Conservation (phyloP, 1,140 invertebrate genomes). For the Drosophila virilis region DNA sequence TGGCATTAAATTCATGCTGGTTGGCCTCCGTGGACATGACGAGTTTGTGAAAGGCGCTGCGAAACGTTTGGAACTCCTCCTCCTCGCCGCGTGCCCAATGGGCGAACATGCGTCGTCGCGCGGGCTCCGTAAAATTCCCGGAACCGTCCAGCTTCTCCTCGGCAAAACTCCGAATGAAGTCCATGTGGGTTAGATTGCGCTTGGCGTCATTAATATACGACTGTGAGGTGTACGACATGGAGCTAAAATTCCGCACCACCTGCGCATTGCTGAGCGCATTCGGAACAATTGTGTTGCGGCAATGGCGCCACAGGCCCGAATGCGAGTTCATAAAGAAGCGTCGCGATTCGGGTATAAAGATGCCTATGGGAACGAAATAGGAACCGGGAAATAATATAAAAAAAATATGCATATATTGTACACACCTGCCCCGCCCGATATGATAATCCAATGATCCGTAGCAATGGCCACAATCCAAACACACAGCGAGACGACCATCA, state of each 20-base stretch:
- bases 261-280: slow-evolving; percentile 66
- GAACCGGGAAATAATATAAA: too few species aligned
- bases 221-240: slow-evolving; percentile 69
- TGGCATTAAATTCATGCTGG: slow-evolving; percentile 63
- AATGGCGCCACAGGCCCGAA: slow-evolving; percentile 89
- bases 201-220: slow-evolving; percentile 65
- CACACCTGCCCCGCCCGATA: slow-evolving; percentile 85
- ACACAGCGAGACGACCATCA: slow-evolving; percentile 88
- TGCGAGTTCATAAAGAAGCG: slow-evolving; percentile 87
- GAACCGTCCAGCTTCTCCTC: slow-evolving; percentile 46
- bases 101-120: slow-evolving; percentile 79
- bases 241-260: slow-evolving; percentile 79
- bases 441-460: slow-evolving; percentile 90
- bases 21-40: slow-evolving; percentile 63
- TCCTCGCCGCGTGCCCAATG: slow-evolving; percentile 78
- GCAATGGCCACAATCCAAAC: slow-evolving; percentile 91
- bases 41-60: slow-evolving; percentile 63
- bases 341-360: slow-evolving; percentile 85
- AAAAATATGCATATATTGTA: not conserved
- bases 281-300: slow-evolving; percentile 84
- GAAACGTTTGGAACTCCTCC: slow-evolving; percentile 68
- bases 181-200: slow-evolving; percentile 59
- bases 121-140: slow-evolving; percentile 74
- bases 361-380: slow-evolving; percentile 84
- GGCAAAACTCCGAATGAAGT: slow-evolving; percentile 70